Conservation (phyloP, 2,113 vertebrate species). For the Tricholaema leucomelas region DNA sequence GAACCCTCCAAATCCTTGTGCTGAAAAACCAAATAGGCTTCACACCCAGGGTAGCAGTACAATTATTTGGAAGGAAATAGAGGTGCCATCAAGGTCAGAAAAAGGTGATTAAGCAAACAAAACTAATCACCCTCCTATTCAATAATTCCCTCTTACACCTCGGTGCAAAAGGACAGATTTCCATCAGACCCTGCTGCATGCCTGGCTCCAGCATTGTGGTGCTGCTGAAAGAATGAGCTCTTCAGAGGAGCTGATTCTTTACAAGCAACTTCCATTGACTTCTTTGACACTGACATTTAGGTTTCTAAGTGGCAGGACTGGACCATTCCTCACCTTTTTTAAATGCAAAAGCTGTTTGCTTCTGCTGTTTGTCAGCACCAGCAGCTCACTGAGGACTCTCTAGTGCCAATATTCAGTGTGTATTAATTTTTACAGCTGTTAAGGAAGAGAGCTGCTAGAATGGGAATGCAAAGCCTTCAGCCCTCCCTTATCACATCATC, state of each 20-base stretch:
- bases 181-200: neutral
- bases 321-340: conserved; percentile 22
- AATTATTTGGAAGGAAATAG: neutral
- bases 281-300: neutral
- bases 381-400: neutral
- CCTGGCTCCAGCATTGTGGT: neutral
- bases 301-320: neutral
- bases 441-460: neutral
- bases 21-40: neutral
- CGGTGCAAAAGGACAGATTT: neutral
- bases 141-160: neutral
- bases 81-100: neutral
- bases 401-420: neutral
- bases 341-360: neutral
- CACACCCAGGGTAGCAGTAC: neutral
- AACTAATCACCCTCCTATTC: neutral
- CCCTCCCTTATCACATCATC: neutral
- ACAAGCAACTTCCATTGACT: neutral
- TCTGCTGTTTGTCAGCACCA: neutral
- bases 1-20: neutral
- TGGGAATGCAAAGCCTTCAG: conserved; percentile 16
- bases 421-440: conserved; percentile 45
- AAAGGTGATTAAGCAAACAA: neutral
- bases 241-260: neutral
- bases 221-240: neutral